These are phyloP conservation scores for Galaxias olidus DNA, from an alignment of 2,797 vertebrate genomes.

Conservation along the genomic window DNA sequence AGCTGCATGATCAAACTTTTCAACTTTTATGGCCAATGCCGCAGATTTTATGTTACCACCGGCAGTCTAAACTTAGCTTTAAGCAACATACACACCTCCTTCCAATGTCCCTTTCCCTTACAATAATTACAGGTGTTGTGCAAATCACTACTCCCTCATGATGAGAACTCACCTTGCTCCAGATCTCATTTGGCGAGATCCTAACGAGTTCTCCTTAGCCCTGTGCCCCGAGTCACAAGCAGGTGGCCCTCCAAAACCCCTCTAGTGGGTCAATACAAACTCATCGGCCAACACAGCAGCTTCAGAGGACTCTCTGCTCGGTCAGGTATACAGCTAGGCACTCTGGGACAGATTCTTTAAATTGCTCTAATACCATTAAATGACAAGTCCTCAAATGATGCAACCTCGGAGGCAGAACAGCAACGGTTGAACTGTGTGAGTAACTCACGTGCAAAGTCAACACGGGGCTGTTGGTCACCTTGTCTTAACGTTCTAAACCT, in stretches of 20 bases:
- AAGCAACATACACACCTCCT: neutral
- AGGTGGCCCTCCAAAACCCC: too few species aligned
- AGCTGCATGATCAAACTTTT: too few species aligned
- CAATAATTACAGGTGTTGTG: neutral
- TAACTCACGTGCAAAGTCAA: too few species aligned
- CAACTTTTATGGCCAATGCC: too few species aligned
- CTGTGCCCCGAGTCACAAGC: too few species aligned
- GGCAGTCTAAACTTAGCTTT: too few species aligned
- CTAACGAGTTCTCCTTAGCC: too few species aligned
- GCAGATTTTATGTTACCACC: slow-evolving; percentile 3
- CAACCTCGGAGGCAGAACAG: neutral
- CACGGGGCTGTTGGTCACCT: too few species aligned
- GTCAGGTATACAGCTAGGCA: neutral
- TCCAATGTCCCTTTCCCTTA: neutral
- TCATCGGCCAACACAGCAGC: too few species aligned
- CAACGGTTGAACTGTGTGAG: slow-evolving; percentile 5
- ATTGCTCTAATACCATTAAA: slow-evolving; percentile 7
- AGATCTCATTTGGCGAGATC: neutral
- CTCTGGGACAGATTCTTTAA: neutral
- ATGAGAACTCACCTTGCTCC: neutral
- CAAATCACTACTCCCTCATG: too few species aligned
- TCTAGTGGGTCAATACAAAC: neutral
- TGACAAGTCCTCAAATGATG: slow-evolving; percentile 2
- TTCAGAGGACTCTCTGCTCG: too few species aligned
- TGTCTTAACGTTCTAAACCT: too few species aligned